Evolutionary conservation across 2,113 vertebrate genomes (phyloP).

Genomic region (Psittacula cyanocephala): DNA sequence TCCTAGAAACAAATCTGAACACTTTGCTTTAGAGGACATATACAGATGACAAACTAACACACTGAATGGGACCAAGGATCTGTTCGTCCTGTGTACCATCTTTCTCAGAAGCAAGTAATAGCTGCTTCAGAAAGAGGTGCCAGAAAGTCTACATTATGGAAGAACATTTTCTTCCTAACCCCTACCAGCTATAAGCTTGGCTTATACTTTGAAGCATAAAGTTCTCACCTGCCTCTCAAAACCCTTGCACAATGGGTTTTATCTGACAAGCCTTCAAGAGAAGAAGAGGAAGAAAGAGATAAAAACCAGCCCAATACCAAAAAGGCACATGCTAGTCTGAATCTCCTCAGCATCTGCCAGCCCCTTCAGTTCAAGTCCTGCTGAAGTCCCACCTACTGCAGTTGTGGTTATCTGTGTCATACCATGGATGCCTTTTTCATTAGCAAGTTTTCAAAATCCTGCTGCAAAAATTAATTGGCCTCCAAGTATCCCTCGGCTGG

Average conservation of each 20-base stretch:
- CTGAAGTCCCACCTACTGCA: neutral
- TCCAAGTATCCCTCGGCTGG: neutral
- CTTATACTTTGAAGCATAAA: neutral
- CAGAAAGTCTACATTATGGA: neutral
- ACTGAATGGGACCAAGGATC: neutral
- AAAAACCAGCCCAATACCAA: neutral
- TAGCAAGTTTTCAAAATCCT: conserved; percentile 29
- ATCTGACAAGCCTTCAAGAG: neutral
- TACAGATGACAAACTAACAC: neutral
- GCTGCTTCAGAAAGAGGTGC: neutral
- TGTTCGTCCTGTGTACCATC: neutral
- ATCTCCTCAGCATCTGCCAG: neutral
- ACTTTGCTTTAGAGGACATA: neutral
- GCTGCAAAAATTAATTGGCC: neutral
- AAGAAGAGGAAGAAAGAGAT: neutral
- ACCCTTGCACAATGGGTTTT: neutral
- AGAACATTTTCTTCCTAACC: neutral
- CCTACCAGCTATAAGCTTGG: neutral
- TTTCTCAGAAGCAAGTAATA: neutral
- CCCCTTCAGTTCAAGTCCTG: neutral
- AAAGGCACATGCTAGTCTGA: neutral
- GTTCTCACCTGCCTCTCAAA: neutral
- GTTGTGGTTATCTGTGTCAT: neutral
- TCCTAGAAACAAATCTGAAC: neutral
- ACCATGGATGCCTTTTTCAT: neutral